These are phyloP conservation scores for Ictalurus furcatus DNA, from an alignment of 2,113 vertebrate genomes.

Conservation along the genomic window DNA sequence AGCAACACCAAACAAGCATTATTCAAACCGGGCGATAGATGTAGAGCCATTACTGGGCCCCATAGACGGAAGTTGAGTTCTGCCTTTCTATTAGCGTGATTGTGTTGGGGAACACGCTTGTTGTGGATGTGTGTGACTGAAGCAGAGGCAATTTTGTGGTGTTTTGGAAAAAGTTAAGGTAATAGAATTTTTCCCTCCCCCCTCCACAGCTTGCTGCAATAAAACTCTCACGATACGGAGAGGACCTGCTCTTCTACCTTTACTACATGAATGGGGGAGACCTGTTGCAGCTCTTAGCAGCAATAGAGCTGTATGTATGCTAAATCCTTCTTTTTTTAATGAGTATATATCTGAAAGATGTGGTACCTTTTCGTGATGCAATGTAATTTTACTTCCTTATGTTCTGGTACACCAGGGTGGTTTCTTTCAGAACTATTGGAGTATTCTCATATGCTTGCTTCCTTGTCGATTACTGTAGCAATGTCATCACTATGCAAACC, in stretches of 20 bases:
- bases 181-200: neutral
- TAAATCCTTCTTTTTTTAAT: neutral
- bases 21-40: conserved; percentile 27
- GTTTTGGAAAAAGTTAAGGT: neutral
- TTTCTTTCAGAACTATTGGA: neutral
- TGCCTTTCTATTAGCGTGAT: conserved; percentile 32
- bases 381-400: neutral
- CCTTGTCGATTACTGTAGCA: neutral
- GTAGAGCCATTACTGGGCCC: conserved; percentile 29
- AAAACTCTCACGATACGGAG: conserved; percentile 97
- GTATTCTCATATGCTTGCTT: neutral
- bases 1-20: conserved; percentile 32
- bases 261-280: conserved; percentile 99
- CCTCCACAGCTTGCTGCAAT: conserved; percentile 89
- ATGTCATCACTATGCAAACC: neutral
- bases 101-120: conserved; percentile 19
- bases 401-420: neutral
- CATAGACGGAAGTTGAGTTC: conserved; percentile 35
- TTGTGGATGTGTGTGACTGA: conserved; percentile 31
- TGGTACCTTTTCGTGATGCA: neutral
- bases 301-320: conserved; percentile 94
- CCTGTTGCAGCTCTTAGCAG: conserved; percentile 96
- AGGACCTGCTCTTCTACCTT: conserved; percentile 99
- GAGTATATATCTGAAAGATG: neutral
- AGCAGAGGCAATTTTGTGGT: conserved; percentile 1